Evolutionary conservation across 2,888 invertebrate species (phyloP), one percentile per base, ranked within the genome.

Genomic region (Steinernema scapterisci): DNA sequence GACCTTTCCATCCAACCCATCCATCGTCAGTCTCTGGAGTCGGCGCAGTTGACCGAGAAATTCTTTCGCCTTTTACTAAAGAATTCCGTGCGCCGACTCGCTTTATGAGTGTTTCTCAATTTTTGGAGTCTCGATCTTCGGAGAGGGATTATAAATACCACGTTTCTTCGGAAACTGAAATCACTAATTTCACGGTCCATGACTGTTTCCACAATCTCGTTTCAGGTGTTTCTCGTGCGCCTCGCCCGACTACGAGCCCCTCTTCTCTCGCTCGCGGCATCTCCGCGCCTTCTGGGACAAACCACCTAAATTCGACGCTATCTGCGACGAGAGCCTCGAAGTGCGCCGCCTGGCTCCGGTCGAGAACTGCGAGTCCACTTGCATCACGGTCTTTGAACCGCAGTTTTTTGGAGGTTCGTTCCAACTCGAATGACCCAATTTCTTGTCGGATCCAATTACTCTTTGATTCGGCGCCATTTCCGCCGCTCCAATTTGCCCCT

Each of bases 211-310:
- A 3, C 38, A 38, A 6, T 21, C 21, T 21, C 13, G 5, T 78
- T 77, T 72, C 54, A 82, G 82, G 44, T 80, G 80, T 63, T 80
- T 78, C 48, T 82, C 82, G 16, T 80, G 80, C 54, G 80, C 80
- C n/a, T 82, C 82, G 25, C 74, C 76, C 51, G 80, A 80, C 48
- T 80, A 80, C 74, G 75, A 81, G 71, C 76, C 73, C 27, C 48
- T 82, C 13, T 80, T 76, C 70, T 44, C 38, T n/a, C 52, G 75
- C 23, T 77, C 77, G 6, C 45, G 56, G n/a, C 70, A 78, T 52
- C 48, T 76, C n/a, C 75, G 63, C 7, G 44, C 63, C 31, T 75
- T 79, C 48, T 77, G 80, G 63, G 63, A 63, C 45, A 73, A 74
- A 38, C 77, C 77, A 19, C 70, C 76, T 38, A 72, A 70, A 44